Evolutionary conservation across 2,113 vertebrate species (phyloP).

Genomic region (Eublepharis macularius): DNA sequence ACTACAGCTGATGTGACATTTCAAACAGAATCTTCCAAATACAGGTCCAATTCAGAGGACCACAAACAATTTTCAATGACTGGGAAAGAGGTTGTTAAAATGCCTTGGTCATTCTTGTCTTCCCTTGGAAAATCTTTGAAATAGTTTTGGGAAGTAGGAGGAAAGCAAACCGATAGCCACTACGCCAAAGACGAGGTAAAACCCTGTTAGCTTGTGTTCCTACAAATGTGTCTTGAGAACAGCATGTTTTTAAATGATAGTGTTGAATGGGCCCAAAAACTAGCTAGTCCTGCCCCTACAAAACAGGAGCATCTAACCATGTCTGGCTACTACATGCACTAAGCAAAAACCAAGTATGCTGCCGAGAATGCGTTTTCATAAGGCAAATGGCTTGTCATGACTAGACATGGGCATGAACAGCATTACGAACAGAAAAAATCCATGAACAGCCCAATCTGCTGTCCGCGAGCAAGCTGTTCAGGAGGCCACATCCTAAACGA

Average conservation of each 20-base stretch:
- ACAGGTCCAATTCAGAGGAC: neutral
- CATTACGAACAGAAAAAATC: too few relatives aligned
- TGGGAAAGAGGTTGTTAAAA: neutral
- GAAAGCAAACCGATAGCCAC: neutral
- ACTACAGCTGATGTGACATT: neutral
- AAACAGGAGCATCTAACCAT: neutral
- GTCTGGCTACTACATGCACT: neutral
- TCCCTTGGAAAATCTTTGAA: neutral
- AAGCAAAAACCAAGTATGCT: neutral
- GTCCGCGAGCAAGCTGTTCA: too few relatives aligned
- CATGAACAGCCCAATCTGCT: too few relatives aligned
- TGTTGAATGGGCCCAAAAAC: neutral
- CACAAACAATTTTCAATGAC: neutral
- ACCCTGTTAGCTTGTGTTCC: neutral
- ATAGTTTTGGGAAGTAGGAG: neutral
- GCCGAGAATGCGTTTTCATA: neutral
- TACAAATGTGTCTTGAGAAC: neutral
- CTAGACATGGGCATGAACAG: too few relatives aligned
- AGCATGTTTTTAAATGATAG: neutral
- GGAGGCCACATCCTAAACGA: too few relatives aligned
- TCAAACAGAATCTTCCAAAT: neutral
- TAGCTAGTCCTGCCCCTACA: neutral
- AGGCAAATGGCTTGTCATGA: too few relatives aligned
- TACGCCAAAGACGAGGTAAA: neutral
- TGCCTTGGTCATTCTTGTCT: neutral